Conservation (phyloP, 2,113 vertebrate species). For the Eolophus roseicapilla region DNA sequence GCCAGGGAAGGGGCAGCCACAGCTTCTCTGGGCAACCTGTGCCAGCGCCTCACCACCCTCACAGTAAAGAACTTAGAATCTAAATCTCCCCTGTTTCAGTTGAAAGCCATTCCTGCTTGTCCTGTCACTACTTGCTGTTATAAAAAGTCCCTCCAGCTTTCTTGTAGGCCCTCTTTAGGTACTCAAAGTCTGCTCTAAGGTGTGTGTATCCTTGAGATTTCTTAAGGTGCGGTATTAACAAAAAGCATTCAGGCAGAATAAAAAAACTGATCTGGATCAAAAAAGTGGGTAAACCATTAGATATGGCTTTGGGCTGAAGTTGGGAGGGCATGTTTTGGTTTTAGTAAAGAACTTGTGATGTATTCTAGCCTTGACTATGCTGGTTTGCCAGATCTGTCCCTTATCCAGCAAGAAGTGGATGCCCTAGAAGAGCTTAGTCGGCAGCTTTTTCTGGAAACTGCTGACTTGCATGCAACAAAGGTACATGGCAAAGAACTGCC, state of each 20-base stretch:
- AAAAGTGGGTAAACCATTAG: not conserved
- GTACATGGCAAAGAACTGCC: constrained; percentile 64
- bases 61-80: not conserved
- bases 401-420: constrained; percentile 97
- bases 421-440: constrained; percentile 95
- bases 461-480: constrained; percentile 95
- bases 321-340: not conserved
- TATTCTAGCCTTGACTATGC: constrained; percentile 72
- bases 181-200: not conserved
- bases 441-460: constrained; percentile 97
- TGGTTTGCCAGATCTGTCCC: constrained; percentile 85
- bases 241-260: not conserved
- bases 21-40: not conserved
- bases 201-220: not conserved
- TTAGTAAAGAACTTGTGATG: not conserved
- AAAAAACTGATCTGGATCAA: not conserved
- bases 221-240: not conserved
- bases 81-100: not conserved
- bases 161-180: not conserved
- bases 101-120: not conserved
- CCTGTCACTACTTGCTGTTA: not conserved
- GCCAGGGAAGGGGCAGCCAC: not conserved
- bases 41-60: not conserved
- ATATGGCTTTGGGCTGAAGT: not conserved
- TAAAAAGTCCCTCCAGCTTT: not conserved